Base-by-base conservation (phyloP, 2,888 invertebrate species). In the Nysson spinosus region DNA sequence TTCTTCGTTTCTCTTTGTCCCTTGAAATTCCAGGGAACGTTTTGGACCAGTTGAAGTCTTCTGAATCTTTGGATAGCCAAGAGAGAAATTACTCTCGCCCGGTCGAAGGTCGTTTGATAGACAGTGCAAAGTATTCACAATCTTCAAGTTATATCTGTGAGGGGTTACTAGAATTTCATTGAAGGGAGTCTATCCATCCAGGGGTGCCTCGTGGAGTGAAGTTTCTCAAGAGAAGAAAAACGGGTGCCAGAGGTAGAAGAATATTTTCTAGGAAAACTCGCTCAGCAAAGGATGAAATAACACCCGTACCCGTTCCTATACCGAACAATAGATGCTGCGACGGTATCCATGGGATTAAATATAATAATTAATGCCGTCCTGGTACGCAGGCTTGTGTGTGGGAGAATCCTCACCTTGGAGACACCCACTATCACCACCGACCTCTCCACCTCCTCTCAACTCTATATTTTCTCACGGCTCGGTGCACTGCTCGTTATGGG, bases 331-430 rank as follows among this genome's bases (percentile, higher is more conserved):
- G 67, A 58, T 69, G 67, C 68, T 64, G 71, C 66, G 71, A 56
- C 35, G 70, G 62, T 51, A 69, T 58, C 60, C 67, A 37, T 51
- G 54, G 81, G 80, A 84, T 83, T 82, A 82, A 83, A 82, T 83
- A 82, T 83, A 80, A 81, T 83, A 84, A 84, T 84, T 84, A 83
- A 83, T 78, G 76, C 81, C 75, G 74, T 58, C 71, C 72, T 56
- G 75, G 60, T 52, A 57, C 66, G 66, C 46, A 43, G 63, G 62
- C 49, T 67, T 68, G 44, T 65, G 63, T 62, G 68, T 57, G 60
- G 72, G 73, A 74, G 76, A 73, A 76, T 75, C 73, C 75, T 81
- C 79, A 75, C 75, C 75, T 71, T 72, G 75, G 72, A 67, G 77
- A 80, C 72, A 69, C 64, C 78, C 65, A 62, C 68, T 58, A 66